These are phyloP conservation scores for Poecilia wingei DNA, from an alignment of 2,797 vertebrate genomes.

Conservation along the genomic window DNA sequence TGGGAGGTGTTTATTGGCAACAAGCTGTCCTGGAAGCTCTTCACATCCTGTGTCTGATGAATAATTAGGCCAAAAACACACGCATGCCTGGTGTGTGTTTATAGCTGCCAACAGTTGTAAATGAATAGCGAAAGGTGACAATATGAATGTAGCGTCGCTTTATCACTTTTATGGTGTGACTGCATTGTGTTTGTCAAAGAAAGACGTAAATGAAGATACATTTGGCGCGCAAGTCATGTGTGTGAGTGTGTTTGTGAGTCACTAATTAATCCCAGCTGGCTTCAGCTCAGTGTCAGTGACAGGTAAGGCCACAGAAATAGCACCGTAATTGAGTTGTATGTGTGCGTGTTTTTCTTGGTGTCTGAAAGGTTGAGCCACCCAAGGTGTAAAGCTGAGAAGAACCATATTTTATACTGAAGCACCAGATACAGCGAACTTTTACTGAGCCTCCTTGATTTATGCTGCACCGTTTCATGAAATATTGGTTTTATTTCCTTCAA, in stretches of 20 bases:
- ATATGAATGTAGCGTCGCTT: constrained; percentile 13
- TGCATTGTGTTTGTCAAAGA: constrained; percentile 18
- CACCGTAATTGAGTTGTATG: constrained; percentile 65
- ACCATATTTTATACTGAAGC: constrained; percentile 13
- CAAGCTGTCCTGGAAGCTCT: constrained; percentile 64
- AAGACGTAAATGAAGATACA: constrained; percentile 16
- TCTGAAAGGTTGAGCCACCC: constrained; percentile 16
- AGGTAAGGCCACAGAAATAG: constrained; percentile 72
- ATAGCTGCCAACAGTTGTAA: constrained; percentile 9
- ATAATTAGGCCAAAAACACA: constrained; percentile 9
- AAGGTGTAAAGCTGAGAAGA: constrained; percentile 52
- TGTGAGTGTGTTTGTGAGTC: constrained; percentile 24
- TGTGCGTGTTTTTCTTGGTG: constrained; percentile 20
- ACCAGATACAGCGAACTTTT: constrained; percentile 6
- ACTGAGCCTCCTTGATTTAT: constrained; percentile 16
- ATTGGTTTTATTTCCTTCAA: constrained; percentile 34
- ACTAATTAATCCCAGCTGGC: constrained; percentile 82
- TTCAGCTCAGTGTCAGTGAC: constrained; percentile 64
- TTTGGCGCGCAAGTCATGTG: constrained; percentile 7
- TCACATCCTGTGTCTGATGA: constrained; percentile 49
- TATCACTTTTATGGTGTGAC: constrained; percentile 1
- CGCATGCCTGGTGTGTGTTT: constrained; percentile 5
- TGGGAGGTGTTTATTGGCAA: constrained; percentile 70
- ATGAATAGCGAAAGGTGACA: constrained; percentile 10
- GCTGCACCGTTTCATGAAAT: constrained; percentile 6